Base-by-base conservation (phyloP, 37 sponge, comb jelly and placozoan genomes). In the Beroe forskalii region DNA sequence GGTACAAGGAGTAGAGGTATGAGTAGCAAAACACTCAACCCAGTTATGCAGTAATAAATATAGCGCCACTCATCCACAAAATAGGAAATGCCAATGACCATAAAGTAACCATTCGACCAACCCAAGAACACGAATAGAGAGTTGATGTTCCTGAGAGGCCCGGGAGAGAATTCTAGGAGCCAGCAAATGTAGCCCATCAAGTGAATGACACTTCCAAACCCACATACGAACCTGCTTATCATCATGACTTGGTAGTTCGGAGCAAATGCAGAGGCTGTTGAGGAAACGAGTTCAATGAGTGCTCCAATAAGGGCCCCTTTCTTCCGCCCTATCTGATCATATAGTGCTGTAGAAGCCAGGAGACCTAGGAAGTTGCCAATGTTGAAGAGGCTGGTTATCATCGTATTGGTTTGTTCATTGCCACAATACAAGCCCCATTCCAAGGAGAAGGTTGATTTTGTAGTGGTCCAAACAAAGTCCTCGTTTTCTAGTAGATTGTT, bases 361-460 rank as follows among this genome's bases (percentile, higher is more conserved):
- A 27, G 3, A 3, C 66, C 66, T 22, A 63, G 17, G 27, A 63
- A 63, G 4, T 22, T 63, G 4, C 66, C 66, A 22, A 9, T 23
- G 4, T 6, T 3, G 30, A 28, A 27, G 24, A 63, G 3, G 30
- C 66, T 63, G 27, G 66, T 28, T 8, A 63, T 28, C 24, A 63
- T 22, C 4, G 66, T 28, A 28, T 6, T 22, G 4, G 4, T 23
- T 6, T 8, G 22, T 63, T 63, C 66, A 6, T 23, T 63, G 28
- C 30, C 4, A n/a, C 66, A 63, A n/a, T 63, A 63, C 24, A 63
- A 63, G 3, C 66, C 66, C 66, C 66, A 63, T 63, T 63, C 30
- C 3, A 27, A 22, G 4, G 66, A 63, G 27, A 63, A 63, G 25
- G 66, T 28, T 9, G 4, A 22, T 63, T 22, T 63, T 6, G 24